Conservation (phyloP, 2,113 vertebrate species). For the Gasterosteus aculeatus region DNA sequence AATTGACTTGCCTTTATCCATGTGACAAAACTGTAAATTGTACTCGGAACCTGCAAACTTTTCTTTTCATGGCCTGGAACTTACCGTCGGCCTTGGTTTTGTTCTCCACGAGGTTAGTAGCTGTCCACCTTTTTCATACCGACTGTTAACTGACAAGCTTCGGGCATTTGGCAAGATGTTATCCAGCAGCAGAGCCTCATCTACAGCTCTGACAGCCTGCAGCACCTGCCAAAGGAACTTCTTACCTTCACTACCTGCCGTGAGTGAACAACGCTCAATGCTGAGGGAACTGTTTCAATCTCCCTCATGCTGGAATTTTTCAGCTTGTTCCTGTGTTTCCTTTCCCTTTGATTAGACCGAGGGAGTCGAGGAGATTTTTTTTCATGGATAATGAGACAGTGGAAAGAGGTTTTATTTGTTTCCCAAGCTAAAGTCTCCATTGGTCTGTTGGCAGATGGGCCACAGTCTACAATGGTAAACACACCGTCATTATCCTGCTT, state of each 20-base stretch:
- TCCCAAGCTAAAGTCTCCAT: conserved; percentile 76
- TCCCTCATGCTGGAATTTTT: conserved; percentile 72
- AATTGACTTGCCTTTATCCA: neutral
- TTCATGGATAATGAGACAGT: conserved; percentile 81
- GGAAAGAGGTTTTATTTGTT: conserved; percentile 79
- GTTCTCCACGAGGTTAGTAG: conserved; percentile 78
- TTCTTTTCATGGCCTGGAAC: conserved; percentile 55
- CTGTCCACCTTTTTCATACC: conserved; percentile 74
- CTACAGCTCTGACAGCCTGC: conserved; percentile 78
- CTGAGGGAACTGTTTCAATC: conserved; percentile 74
- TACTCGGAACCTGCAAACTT: conserved; percentile 56
- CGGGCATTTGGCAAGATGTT: conserved; percentile 78
- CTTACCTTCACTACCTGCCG: conserved; percentile 73
- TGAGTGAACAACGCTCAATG: conserved; percentile 76
- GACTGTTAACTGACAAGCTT: conserved; percentile 82
- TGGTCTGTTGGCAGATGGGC: conserved; percentile 66
- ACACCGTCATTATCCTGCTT: conserved; percentile 43
- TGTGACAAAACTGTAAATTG: conserved; percentile 35
- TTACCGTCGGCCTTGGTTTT: conserved; percentile 73
- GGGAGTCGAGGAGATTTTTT: conserved; percentile 72
- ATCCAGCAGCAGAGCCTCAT: conserved; percentile 77
- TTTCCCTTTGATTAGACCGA: conserved; percentile 75
- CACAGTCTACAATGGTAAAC: conserved; percentile 36
- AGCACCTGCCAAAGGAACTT: conserved; percentile 82
- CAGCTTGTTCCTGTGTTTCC: conserved; percentile 71